Base-by-base conservation (phyloP, 1,140 invertebrate genomes). In the Acromyrmex echinatior region DNA sequence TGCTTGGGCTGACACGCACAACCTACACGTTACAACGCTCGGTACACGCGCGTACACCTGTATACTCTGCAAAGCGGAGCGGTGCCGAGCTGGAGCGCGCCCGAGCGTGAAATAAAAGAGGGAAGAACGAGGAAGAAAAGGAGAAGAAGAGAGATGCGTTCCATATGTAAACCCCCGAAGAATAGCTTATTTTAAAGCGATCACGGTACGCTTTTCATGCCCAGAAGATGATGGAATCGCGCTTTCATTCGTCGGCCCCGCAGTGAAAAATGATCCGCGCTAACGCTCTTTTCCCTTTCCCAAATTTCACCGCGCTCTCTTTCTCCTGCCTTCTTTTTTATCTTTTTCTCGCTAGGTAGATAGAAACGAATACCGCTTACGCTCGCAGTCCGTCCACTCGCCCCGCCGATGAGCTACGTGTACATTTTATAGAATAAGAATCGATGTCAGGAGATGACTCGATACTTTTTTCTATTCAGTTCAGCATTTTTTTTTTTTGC, bases 101-200 rank as follows among this genome's bases (percentile, higher is more conserved):
- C 68, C 91, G 86, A 90, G 91, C 92, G 80, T 91, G 90, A 93
- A 93, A 93, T 93, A 92, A 92, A 92, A 89, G 88, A 91, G 88
- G 73, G 86, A 10, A 51, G 39, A 28, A 31, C 16, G 39, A 31
- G 39, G 87, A 90, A 86, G 21, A n/a, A 5, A 21, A 21, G 21
- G 21, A 18, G 53, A 9, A 16, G 12, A 14, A 31, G 53, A 18
- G 39, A 68, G 86, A 65, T 31, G 90, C 86, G 92, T 92, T 93
- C 85, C 91, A 91, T 93, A 92, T 91, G 92, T 90, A 92, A 93
- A 92, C 91, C 88, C 88, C 92, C 90, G 92, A 93, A 93, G 93
- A 93, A 94, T 92, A 93, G 93, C 93, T 95, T 94, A 94, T 94
- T 94, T 92, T 92, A 93, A 92, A 93, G 86, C 94, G 93, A 94